phyloP scores from a whole-genome alignment of 2,888 invertebrate species.

The Neelides folsomi region DNA sequence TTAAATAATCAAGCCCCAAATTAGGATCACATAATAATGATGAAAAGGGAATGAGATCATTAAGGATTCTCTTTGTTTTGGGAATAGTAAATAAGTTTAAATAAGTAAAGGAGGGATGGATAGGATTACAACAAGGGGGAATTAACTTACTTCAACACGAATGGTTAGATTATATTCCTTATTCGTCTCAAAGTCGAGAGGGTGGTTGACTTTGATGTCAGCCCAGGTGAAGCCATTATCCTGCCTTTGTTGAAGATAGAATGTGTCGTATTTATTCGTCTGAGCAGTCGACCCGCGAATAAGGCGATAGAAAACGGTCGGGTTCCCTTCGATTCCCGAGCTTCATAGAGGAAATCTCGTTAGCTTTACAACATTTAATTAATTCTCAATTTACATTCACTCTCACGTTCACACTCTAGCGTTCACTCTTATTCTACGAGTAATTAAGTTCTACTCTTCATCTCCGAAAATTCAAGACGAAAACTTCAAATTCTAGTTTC shows the following conservation, averaged over 20 bases:
- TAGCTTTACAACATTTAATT: not conserved
- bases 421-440: too few species aligned
- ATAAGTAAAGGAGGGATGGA: not conserved
- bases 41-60: not conserved
- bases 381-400: not conserved
- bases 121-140: constrained; percentile 5
- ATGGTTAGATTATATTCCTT: constrained; percentile 91
- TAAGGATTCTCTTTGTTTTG: not conserved
- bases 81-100: not conserved
- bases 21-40: not conserved
- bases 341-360: constrained; percentile 43
- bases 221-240: constrained; percentile 90
- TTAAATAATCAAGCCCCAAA: constrained; percentile 5
- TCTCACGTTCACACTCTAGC: not conserved
- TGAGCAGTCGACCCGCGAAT: constrained; percentile 93
- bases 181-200: constrained; percentile 84
- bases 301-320: constrained; percentile 85
- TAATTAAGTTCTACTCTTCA: too few species aligned
- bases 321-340: constrained; percentile 91
- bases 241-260: constrained; percentile 85
- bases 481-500: too few species aligned
- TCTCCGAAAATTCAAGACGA: too few species aligned
- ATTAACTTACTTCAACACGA: constrained; percentile 70
- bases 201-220: constrained; percentile 90
- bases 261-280: constrained; percentile 89